Base-by-base conservation (phyloP, 92 coral and sea anemone species). In the Zoanthus gigantus region DNA sequence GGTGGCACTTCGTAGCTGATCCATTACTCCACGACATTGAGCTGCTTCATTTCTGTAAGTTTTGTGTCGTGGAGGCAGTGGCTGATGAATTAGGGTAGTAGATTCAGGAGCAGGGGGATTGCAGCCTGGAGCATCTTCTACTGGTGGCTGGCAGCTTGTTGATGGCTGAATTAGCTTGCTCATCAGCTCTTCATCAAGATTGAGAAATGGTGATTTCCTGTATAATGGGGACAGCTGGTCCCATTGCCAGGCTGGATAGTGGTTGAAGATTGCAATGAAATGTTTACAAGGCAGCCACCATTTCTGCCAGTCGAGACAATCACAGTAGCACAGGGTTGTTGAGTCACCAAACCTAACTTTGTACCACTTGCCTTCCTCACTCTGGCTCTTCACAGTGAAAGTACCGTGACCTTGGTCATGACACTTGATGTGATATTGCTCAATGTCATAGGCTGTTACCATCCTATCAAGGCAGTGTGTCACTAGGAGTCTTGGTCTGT, bases 221-320 rank as follows among this genome's bases (percentile, higher is more conserved):
- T 71, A 71, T 30, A 71, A 34, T 30, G 47, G 75, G 47, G 13
- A 71, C 17, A 11, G 75, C 47, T 71, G 75, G 7, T 72, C 75
- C 88, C 91, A 90, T 16, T 87, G 72, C 91, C 91, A 87, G 77
- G 50, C 79, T 37, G 84, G 88, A 17, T 77, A 46, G 75, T 90
- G 88, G 68, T 45, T 37, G 48, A 87, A 87, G 67, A 87, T 83
- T 74, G 93, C 88, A 57, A 90, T 28, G 91, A 87, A 90, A 44
- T 90, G 93, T 77, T 90, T 90, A 61, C 93, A 87, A 5, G 78
- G 91, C 53, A 90, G 79, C 58, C 72, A 87, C 34, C 76, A 61
- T 54, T 90, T 79, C 69, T 77, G 67, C 88, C 93, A 87, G 52
- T 87, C 88, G 30, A 74, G 78, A 61, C 91, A 90, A 30, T 90